phyloP scores from a whole-genome alignment of 2,888 invertebrate species.

The Zygothrica quintamaculata region DNA sequence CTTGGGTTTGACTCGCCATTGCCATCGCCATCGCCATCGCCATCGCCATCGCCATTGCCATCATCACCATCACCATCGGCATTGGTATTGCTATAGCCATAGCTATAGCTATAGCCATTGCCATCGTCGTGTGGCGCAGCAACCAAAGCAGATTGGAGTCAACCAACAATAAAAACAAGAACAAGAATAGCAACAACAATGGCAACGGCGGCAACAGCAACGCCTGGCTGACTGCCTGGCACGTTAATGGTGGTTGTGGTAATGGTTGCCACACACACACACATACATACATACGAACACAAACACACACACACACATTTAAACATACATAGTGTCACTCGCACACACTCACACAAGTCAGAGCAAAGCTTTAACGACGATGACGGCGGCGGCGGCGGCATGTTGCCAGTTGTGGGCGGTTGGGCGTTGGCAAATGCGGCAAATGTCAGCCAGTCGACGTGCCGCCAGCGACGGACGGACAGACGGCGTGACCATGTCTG shows the following conservation, averaged over 20 bases:
- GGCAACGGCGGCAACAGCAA: conserved; percentile 66
- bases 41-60: conserved; percentile 24
- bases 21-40: conserved; percentile 15
- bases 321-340: conserved; percentile 18
- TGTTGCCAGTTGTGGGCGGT: conserved; percentile 76
- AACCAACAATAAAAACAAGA: conserved; percentile 80
- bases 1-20: conserved; percentile 53
- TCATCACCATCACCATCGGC: no score
- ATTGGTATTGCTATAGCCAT: conserved; percentile 36
- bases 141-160: conserved; percentile 81
- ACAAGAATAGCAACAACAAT: conserved; percentile 52
- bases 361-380: conserved; percentile 71
- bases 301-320: conserved; percentile 31
- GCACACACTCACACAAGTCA: conserved; percentile 24
- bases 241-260: conserved; percentile 79
- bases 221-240: conserved; percentile 72
- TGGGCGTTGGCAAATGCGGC: conserved; percentile 75
- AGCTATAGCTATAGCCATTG: conserved; percentile 36
- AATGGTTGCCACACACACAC: conserved; percentile 75
- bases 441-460: conserved; percentile 77
- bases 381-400: conserved; percentile 64
- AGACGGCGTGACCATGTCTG: conserved; percentile 78
- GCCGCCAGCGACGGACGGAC: conserved; percentile 67
- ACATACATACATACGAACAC: conserved; percentile 35
- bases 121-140: conserved; percentile 75